Evolutionary conservation across 2,888 invertebrate genomes (phyloP).

Genomic region (Melanargia galathea): DNA sequence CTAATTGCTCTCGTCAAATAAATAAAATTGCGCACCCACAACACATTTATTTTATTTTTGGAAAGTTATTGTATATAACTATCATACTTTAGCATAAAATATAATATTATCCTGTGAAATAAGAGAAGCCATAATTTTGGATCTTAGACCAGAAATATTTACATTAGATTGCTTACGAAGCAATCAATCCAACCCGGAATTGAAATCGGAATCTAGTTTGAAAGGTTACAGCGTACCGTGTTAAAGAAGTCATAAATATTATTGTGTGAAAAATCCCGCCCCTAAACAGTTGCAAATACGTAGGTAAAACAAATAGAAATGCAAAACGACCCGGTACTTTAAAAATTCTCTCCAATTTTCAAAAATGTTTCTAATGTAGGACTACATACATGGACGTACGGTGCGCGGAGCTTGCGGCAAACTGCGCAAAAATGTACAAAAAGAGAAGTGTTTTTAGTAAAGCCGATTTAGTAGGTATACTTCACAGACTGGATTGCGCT

Average conservation of each 20-base stretch:
- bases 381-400: neutral
- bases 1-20: neutral
- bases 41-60: neutral
- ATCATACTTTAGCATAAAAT: no score
- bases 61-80: neutral
- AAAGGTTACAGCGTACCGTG: no score
- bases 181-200: no score
- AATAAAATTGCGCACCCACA: neutral
- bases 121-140: no score
- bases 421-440: constrained; percentile 4
- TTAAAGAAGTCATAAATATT: neutral
- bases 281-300: constrained; percentile 3
- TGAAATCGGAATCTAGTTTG: no score
- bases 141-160: no score
- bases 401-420: neutral
- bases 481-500: neutral
- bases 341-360: constrained; percentile 12
- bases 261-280: neutral
- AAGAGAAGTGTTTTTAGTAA: constrained; percentile 5
- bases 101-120: no score
- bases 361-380: constrained; percentile 5
- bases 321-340: constrained; percentile 10
- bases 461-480: constrained; percentile 8
- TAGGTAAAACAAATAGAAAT: neutral
- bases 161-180: no score